Evolutionary conservation across 2,888 invertebrate species (phyloP).

Genomic region (Schizotus pectinicornis): DNA sequence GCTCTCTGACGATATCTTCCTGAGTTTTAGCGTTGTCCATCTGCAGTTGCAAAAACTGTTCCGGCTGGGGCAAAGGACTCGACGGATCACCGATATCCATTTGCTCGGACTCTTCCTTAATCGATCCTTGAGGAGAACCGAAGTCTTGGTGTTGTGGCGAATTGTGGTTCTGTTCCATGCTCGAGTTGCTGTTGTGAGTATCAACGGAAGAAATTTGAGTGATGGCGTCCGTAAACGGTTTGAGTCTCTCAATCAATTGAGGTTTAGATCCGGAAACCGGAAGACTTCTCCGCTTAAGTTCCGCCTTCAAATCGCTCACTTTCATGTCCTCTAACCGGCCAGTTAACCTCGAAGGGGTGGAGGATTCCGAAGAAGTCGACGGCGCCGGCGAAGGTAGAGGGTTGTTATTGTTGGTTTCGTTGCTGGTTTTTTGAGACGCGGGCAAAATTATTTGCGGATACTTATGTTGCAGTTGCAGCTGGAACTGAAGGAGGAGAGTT

Average conservation of each 20-base stretch:
- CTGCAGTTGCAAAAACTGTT: conserved; percentile 39
- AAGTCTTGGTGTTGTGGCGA: conserved; percentile 59
- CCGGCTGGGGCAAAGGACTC: conserved; percentile 56
- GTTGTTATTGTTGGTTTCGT: conserved; percentile 45
- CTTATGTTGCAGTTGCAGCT: conserved; percentile 82
- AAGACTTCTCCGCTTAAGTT: conserved; percentile 90
- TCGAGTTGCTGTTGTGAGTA: conserved; percentile 47
- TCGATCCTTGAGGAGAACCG: conserved; percentile 49
- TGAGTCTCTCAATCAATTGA: conserved; percentile 89
- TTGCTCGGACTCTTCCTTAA: conserved; percentile 48
- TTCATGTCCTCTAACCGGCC: conserved; percentile 93
- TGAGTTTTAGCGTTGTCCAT: conserved; percentile 42
- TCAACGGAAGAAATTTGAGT: conserved; percentile 40
- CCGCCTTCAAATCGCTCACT: conserved; percentile 92
- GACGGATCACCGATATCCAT: conserved; percentile 60
- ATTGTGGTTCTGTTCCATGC: conserved; percentile 58
- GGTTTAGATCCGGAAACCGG: conserved; percentile 97
- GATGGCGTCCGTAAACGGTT: conserved; percentile 66
- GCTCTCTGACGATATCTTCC: conserved; percentile 82
- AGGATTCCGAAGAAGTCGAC: conserved; percentile 56
- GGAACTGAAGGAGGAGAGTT: conserved; percentile 88
- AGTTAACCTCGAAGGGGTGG: conserved; percentile 58
- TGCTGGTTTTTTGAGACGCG: conserved; percentile 67
- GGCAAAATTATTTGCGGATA: conserved; percentile 84
- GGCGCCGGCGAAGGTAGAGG: conserved; percentile 56